Percentiles rank a stretch among this genome's conserved stretches.
Evolutionary conservation across 2,888 invertebrate species (phyloP).

Genomic region (Nysson spinosus): DNA sequence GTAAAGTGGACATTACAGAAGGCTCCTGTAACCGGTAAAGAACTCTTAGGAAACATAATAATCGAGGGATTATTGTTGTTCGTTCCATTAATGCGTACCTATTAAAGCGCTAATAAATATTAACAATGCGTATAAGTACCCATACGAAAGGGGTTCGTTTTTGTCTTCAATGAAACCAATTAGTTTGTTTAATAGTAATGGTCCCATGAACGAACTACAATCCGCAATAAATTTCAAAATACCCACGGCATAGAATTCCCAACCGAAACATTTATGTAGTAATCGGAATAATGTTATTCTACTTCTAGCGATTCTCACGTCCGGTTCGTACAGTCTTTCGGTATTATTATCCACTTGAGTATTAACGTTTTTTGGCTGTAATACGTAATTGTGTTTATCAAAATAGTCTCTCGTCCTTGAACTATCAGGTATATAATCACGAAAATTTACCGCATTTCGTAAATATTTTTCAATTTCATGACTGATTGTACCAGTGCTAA

Average conservation of each 20-base stretch:
- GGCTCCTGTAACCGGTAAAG: slow-evolving; percentile 80
- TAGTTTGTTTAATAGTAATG: slow-evolving; percentile 90
- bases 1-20: slow-evolving; percentile 93
- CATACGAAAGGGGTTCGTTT: slow-evolving; percentile 82
- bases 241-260: slow-evolving; percentile 91
- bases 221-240: slow-evolving; percentile 90
- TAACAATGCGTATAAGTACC: slow-evolving; percentile 83
- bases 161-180: slow-evolving; percentile 88
- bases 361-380: slow-evolving; percentile 26
- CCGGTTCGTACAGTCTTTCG: slow-evolving; percentile 29
- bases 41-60: too few species aligned
- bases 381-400: slow-evolving; percentile 15
- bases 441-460: slow-evolving; percentile 70
- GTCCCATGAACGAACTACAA: slow-evolving; percentile 91
- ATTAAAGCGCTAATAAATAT: slow-evolving; percentile 83
- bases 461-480: slow-evolving; percentile 80
- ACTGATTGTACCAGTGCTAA: slow-evolving; percentile 82
- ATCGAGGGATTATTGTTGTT: too few species aligned
- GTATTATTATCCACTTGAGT: slow-evolving; percentile 28
- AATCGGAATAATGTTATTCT: slow-evolving; percentile 82
- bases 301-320: slow-evolving; percentile 62
- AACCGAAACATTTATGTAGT: slow-evolving; percentile 86
- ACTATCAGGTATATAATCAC: neutral
- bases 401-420: neutral
- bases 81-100: slow-evolving; percentile 81